These are phyloP conservation scores for Tetranychus truncatus DNA, from an alignment of 2,888 invertebrate species.

Conservation along the genomic window DNA sequence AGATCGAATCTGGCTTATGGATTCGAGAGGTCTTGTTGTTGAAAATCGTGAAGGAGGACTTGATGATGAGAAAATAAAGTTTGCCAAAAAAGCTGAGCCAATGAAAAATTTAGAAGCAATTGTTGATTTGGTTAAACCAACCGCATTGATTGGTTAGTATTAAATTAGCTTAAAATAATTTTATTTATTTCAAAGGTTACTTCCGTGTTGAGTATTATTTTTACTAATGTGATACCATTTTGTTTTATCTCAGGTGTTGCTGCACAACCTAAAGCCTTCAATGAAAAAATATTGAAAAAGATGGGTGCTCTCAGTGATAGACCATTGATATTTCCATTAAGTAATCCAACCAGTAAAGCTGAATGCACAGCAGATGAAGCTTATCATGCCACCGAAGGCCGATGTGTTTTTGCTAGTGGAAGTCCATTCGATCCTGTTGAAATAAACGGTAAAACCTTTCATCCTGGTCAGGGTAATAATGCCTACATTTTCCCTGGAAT, in stretches of 20 bases:
- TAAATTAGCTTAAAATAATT: slow-evolving; percentile 6
- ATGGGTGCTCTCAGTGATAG: slow-evolving; percentile 66
- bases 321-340: slow-evolving; percentile 90
- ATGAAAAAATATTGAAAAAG: slow-evolving; percentile 56
- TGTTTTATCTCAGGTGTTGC: slow-evolving; percentile 51
- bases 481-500: slow-evolving; percentile 91
- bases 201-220: neutral
- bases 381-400: slow-evolving; percentile 66
- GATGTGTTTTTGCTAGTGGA: slow-evolving; percentile 81
- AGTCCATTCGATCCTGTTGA: slow-evolving; percentile 79
- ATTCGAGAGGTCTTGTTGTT: slow-evolving; percentile 79
- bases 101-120: slow-evolving; percentile 61
- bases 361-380: slow-evolving; percentile 99
- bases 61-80: slow-evolving; percentile 54
- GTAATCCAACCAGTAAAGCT: slow-evolving; percentile 93
- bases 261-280: slow-evolving; percentile 85
- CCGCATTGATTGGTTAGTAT: slow-evolving; percentile 64
- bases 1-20: slow-evolving; percentile 76
- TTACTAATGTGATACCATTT: slow-evolving; percentile 4
- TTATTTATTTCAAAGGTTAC: neutral
- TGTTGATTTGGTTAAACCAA: slow-evolving; percentile 59
- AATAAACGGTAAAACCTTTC: slow-evolving; percentile 55
- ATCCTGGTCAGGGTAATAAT: slow-evolving; percentile 92
- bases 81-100: slow-evolving; percentile 57
- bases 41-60: slow-evolving; percentile 45